phyloP scores from a whole-genome alignment of 1,140 invertebrate species.

The Mamestra configurata region DNA sequence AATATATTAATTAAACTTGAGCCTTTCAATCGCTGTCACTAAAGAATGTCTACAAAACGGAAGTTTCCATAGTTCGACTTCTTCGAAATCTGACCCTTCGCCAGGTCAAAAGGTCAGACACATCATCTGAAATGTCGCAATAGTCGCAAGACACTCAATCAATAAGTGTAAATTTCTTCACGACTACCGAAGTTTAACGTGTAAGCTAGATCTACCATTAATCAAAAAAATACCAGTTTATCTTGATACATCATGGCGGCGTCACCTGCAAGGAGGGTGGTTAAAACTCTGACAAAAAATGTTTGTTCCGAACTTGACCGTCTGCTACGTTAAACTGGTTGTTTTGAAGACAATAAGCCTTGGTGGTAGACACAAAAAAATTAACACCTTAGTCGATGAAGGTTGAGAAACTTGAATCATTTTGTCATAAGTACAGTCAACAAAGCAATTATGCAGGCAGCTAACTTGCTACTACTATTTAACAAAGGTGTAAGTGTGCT shows the following conservation, averaged over 20 bases:
- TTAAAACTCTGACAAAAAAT: not conserved
- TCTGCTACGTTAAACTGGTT: not conserved
- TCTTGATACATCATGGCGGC: not conserved
- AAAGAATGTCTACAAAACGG: not conserved
- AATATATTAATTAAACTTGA: too few relatives aligned
- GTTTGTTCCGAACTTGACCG: not conserved
- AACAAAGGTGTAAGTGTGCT: too few relatives aligned
- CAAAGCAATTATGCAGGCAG: too few relatives aligned
- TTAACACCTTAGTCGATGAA: constrained; percentile 69
- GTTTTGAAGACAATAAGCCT: constrained; percentile 58
- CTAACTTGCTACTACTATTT: too few relatives aligned
- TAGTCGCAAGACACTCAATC: constrained; percentile 36
- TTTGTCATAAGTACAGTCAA: too few relatives aligned
- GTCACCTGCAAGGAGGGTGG: not conserved
- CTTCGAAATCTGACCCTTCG: not conserved
- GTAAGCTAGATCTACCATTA: constrained; percentile 53
- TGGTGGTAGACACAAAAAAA: constrained; percentile 72
- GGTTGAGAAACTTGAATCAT: constrained; percentile 10
- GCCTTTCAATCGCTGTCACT: not conserved
- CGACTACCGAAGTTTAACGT: constrained; percentile 50
- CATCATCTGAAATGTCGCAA: constrained; percentile 6
- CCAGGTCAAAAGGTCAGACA: not conserved
- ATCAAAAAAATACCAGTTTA: constrained; percentile 54
- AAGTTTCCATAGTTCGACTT: not conserved
- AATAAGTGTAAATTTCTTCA: constrained; percentile 51